Evolutionary conservation across 2,113 vertebrate species (phyloP).

Genomic region (Trachemys scripta): DNA sequence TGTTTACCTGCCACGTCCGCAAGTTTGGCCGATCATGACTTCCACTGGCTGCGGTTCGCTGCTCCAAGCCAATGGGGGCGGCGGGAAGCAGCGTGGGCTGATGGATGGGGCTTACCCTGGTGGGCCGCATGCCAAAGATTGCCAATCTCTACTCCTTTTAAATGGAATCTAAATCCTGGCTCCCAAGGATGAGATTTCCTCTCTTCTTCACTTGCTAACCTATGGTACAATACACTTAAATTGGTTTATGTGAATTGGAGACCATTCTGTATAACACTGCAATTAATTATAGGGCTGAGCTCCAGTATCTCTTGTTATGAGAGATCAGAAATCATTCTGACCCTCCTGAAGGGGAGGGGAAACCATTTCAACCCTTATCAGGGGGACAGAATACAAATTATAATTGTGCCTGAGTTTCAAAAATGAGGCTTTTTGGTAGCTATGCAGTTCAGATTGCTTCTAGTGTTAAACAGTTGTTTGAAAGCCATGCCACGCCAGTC

Average conservation of each 20-base stretch:
- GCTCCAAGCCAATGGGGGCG: no score
- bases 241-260: background rate
- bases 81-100: no score
- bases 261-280: fast-evolving
- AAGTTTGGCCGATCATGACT: no score
- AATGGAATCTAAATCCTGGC: background rate
- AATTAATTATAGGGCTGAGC: background rate
- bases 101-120: no score
- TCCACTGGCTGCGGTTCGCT: no score
- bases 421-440: background rate
- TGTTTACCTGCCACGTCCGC: no score
- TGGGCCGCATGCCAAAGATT: no score
- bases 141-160: background rate
- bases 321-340: background rate
- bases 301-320: background rate
- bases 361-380: background rate
- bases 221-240: background rate
- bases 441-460: background rate
- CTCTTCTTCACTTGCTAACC: background rate
- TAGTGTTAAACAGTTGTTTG: background rate
- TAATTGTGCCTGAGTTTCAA: background rate
- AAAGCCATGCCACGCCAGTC: background rate
- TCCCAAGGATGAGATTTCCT: background rate
- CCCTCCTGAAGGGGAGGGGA: background rate
- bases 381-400: background rate